Base-by-base conservation (phyloP, 2,888 invertebrate genomes). In the Hyalella azteca region DNA sequence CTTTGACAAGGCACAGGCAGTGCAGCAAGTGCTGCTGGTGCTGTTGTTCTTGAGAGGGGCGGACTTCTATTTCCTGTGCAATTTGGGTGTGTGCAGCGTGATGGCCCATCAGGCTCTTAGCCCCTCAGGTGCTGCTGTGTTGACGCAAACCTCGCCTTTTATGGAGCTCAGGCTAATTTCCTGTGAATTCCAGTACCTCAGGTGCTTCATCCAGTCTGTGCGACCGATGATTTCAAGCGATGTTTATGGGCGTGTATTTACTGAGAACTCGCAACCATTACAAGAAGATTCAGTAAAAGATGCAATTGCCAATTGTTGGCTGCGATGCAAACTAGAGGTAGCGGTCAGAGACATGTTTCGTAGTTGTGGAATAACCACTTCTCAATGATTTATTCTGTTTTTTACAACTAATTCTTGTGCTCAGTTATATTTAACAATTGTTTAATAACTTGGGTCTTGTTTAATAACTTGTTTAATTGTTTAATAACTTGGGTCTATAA, bases 11-110 rank as follows among this genome's bases (percentile, higher is more conserved):
- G 54, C 54, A 1, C 4, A 9, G 2, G 22, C 29, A 15, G 36
- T 66, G 36, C 66, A 66, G 39, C 36, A 66, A 29, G 66, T 66
- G 32, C 36, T 66, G 15, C 19, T 66, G 3, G 66, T 66, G n/a
- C 32, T 66, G 66, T 15, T 66, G n/a, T 66, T 66, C 9, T 19
- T 66, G 19, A 19, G 32, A 36, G 66, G 66, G 1, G 66, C 66
- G 19, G 9, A 36, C 19, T 19, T 66, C 2, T 19, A 66, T 36
- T 66, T 66, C 36, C 36, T 66, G 11, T 11, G 66, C 19, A 13
- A 32, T 15, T 19, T 66, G 32, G 32, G 66, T 29, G 66, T 66
- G 15, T 66, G 66, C 36, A 36, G 36, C 13, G 66, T 66, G 19
- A 36, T 66, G 66, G 29, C 5, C 7, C 36, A 32, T 13, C 5